Base-by-base conservation (phyloP, 2,113 vertebrate genomes). In the Apus apus region DNA sequence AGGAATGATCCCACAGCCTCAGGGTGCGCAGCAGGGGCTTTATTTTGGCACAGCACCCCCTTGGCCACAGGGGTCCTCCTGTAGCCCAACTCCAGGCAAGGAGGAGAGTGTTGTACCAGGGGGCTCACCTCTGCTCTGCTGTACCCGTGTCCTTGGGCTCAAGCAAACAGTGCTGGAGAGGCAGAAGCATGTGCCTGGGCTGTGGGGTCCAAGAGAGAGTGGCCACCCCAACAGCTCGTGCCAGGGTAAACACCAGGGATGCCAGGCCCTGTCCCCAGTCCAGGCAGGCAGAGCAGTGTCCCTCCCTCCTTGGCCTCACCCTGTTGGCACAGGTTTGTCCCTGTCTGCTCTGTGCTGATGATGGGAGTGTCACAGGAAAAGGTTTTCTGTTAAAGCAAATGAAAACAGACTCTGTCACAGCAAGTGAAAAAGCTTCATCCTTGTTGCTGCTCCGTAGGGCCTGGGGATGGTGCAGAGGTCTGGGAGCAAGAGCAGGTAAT, bases 61-160 rank as follows among this genome's bases (percentile, higher is more conserved):
- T 8, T 43, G 30, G 45, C 45, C 9, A 26, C 10, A 4, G 0
- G 2, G 67, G 36, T 73, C 34, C 15, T 78, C 46, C 46, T 51
- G 74, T 29, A 32, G 43, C 48, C 57, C 34, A 0, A 0, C 32
- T 30, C 18, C 8, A 5, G 64, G 70, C 43, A 8, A 23, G 73
- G 2, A 45, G 25, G 43, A 5, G 30, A 17, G 61, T 0, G 3
- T 15, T 12, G 48, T 60, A n/a, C 38, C n/a, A 5, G n/a, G 11
- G 36, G 0, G 1, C 11, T 45, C 25, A 7, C 1, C 0, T 29
- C 61, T n/a, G 61, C n/a, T 64, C 29, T 38, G 56, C 23, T 54
- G 22, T 40, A 32, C 60, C 29, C 0, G 3, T 2, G 48, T n/a
- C 66, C 90, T 79, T 74, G 81, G 34, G 18, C 81, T 43, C 11